Evolutionary conservation across 2,113 vertebrate genomes (phyloP).

Genomic region (Parotia lawesii): DNA sequence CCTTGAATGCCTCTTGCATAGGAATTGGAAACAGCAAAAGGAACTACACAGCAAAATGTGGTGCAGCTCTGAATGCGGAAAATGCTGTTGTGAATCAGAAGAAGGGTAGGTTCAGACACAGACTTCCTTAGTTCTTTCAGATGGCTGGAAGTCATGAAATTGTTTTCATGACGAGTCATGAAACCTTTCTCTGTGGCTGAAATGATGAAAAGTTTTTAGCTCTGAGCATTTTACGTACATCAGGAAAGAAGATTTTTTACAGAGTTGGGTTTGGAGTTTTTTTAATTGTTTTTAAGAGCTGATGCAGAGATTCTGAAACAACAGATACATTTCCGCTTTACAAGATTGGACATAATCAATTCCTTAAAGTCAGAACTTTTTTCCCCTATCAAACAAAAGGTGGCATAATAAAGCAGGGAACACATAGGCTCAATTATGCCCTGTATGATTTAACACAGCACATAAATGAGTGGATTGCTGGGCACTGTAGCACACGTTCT

Average conservation of each 20-base stretch:
- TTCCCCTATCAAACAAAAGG: neutral
- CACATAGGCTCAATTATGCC: no score
- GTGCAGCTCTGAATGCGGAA: neutral
- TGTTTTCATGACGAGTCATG: neutral
- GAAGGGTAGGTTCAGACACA: neutral
- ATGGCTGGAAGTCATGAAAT: neutral
- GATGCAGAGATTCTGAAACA: neutral
- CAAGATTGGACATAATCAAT: neutral
- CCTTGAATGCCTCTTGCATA: neutral
- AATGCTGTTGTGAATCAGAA: neutral
- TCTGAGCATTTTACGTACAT: neutral
- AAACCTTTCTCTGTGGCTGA: neutral
- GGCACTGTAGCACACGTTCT: neutral
- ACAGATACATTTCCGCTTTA: neutral
- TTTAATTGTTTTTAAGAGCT: neutral
- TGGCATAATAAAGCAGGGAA: neutral
- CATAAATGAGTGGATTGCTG: neutral
- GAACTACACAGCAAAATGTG: neutral
- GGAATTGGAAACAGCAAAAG: neutral
- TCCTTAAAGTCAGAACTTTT: neutral
- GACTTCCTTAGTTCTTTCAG: neutral
- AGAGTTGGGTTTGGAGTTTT: neutral
- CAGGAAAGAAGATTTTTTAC: neutral
- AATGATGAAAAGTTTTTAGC: neutral
- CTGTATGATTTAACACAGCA: neutral